Conservation (phyloP, 2,797 vertebrate species). For the Tinamus major region DNA sequence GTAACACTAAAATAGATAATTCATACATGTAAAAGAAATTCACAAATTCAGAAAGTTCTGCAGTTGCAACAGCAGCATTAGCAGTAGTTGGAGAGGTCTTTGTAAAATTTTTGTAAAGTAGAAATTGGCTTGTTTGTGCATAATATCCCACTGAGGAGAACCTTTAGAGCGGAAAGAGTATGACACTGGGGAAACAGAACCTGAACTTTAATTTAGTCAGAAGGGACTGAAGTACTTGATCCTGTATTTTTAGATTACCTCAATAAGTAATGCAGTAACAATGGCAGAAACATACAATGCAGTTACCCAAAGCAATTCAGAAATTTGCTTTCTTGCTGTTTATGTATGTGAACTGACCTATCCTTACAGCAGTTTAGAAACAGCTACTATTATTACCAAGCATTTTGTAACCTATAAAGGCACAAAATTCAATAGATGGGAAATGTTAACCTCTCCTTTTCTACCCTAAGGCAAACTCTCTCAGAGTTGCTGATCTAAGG, state of each 20-base stretch:
- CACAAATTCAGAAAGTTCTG: not conserved
- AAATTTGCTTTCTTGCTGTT: not conserved
- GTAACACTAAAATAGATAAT: not conserved
- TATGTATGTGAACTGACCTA: not conserved
- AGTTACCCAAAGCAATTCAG: not conserved
- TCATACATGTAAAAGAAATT: not conserved
- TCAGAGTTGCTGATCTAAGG: constrained; percentile 28
- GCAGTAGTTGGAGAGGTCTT: not conserved
- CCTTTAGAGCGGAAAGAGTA: not conserved
- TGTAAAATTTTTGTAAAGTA: not conserved
- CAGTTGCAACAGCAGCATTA: not conserved
- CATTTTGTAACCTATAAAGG: not conserved
- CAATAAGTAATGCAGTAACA: not conserved
- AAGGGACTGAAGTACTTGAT: not conserved
- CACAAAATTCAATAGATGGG: not conserved
- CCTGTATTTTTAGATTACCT: not conserved
- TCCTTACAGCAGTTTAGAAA: not conserved
- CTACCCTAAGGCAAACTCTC: not conserved
- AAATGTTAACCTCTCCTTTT: not conserved
- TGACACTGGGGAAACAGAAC: not conserved
- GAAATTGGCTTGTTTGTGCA: not conserved
- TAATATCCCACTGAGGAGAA: not conserved
- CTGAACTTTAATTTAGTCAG: not conserved
- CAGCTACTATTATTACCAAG: not conserved
- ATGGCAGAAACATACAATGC: not conserved